Evolutionary conservation across 2,797 vertebrate species (phyloP), one percentile per base, ranked within the genome.

Genomic region (Onychomys leucogaster): DNA sequence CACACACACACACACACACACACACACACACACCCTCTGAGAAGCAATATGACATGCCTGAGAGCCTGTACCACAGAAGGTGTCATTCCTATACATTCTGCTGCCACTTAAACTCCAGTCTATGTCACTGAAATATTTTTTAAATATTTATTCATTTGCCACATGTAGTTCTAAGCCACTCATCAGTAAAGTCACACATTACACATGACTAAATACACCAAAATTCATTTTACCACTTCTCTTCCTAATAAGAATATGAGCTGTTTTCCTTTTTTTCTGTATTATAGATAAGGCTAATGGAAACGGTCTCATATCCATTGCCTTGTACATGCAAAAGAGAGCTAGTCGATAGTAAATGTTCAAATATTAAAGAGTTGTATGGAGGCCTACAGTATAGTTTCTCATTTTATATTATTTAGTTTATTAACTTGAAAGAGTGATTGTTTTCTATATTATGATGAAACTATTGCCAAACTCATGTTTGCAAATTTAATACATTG

Each of bases 401-500:
- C 11, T 76, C 13, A 55, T 92, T 94, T 92, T 88, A 41, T 57
- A 71, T 77, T 81, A 67, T n/a, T 86, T 6, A 43, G 89, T 89
- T 80, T 46, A 65, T 6, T 81, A 83, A 16, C 23, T 65, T 65
- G 10, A 83, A 93, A 77, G 25, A 77, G 21, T 46, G 27, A 83
- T 8, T 71, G 3, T 83, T 85, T n/a, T 43, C n/a, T 34, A 41
- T 52, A 43, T 87, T 12, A 8, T 89, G 17, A 78, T 57, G 14
- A 57, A 83, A 46, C 19, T 85, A 5, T 90, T 80, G 90, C 57
- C 12, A 92, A 71, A 59, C 67, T 91, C 63, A 88, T 65, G 13
- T 92, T 85, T 87, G 77, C 37, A 92, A 76, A 73, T 65, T 87
- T 84, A 92, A 84, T 84, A 25, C 59, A 80, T 69, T 94, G 37